Conservation (phyloP, 2,888 invertebrate genomes). For the Tridacna gigas region DNA sequence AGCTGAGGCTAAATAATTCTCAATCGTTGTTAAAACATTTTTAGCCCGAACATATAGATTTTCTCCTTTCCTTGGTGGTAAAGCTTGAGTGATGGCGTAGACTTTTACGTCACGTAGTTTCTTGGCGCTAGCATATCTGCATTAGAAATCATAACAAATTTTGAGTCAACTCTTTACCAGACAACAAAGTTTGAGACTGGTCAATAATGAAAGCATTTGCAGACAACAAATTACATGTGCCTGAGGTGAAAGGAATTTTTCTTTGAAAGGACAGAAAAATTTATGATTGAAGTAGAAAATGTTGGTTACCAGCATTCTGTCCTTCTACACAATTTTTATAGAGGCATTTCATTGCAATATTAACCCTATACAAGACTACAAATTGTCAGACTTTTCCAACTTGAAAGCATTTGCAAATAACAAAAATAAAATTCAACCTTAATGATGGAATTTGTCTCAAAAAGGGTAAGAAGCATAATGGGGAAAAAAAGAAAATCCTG, state of each 20-base stretch:
- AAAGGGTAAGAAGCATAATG: not conserved
- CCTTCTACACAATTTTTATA: too few relatives aligned
- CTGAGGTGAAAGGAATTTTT: too few relatives aligned
- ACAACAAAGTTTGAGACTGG: not conserved
- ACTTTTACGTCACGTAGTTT: constrained; percentile 75
- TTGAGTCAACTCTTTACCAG: not conserved
- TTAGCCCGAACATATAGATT: constrained; percentile 79
- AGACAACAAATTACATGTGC: too few relatives aligned
- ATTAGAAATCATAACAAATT: not conserved
- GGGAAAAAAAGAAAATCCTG: not conserved
- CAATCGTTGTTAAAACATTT: constrained; percentile 79
- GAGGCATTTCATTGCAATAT: too few relatives aligned
- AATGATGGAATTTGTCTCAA: not conserved
- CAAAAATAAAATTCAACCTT: too few relatives aligned
- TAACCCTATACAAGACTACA: too few relatives aligned
- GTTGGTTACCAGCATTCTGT: too few relatives aligned
- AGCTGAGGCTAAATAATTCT: constrained; percentile 80
- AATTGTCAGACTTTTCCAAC: too few relatives aligned
- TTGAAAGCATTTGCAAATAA: too few relatives aligned
- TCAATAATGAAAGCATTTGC: too few relatives aligned
- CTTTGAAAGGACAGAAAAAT: too few relatives aligned
- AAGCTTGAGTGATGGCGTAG: constrained; percentile 68
- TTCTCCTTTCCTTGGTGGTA: constrained; percentile 74
- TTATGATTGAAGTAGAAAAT: too few relatives aligned
- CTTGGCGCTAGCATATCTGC: constrained; percentile 69